Percentiles rank a stretch among this genome's conserved stretches.
Conservation (phyloP, 1,140 invertebrate species). For the Cardiocondyla obscurior region DNA sequence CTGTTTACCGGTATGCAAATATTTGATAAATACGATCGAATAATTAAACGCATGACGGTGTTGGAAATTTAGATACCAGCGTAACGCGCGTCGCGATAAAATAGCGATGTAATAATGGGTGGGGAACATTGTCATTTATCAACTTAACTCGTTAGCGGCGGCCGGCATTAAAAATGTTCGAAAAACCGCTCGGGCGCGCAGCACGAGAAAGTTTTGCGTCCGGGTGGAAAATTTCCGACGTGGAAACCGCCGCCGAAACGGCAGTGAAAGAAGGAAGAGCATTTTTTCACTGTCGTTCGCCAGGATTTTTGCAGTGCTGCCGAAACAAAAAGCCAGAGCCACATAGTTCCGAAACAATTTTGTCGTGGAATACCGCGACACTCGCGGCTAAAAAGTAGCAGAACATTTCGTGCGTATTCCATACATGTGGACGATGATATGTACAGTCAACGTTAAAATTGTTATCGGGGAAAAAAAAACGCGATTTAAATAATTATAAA, state of each 20-base stretch:
- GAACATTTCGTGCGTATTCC: constrained; percentile 61
- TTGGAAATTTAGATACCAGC: constrained; percentile 40
- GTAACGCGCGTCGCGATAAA: constrained; percentile 25
- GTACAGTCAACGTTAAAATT: constrained; percentile 41
- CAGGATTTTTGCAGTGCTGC: constrained; percentile 51
- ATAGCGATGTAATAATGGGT: constrained; percentile 40
- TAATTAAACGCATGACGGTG: constrained; percentile 46
- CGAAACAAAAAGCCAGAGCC: constrained; percentile 62
- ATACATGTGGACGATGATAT: constrained; percentile 6
- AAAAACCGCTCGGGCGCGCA: constrained; percentile 21
- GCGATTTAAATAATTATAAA: neutral
- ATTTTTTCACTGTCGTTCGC: constrained; percentile 61
- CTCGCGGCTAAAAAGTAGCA: constrained; percentile 59
- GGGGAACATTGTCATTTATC: constrained; percentile 51
- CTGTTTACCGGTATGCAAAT: constrained; percentile 37
- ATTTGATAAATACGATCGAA: constrained; percentile 35
- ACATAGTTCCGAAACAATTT: constrained; percentile 73
- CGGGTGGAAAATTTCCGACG: constrained; percentile 30
- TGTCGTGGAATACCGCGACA: constrained; percentile 64
- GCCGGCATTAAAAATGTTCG: constrained; percentile 50
- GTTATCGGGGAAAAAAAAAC: neutral
- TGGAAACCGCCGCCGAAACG: constrained; percentile 43
- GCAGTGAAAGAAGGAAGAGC: constrained; percentile 45
- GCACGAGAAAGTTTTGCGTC: constrained; percentile 35
- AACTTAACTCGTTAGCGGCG: constrained; percentile 51